phyloP scores from a whole-genome alignment of 2,888 invertebrate genomes.

The Drosophila engyochracea region DNA sequence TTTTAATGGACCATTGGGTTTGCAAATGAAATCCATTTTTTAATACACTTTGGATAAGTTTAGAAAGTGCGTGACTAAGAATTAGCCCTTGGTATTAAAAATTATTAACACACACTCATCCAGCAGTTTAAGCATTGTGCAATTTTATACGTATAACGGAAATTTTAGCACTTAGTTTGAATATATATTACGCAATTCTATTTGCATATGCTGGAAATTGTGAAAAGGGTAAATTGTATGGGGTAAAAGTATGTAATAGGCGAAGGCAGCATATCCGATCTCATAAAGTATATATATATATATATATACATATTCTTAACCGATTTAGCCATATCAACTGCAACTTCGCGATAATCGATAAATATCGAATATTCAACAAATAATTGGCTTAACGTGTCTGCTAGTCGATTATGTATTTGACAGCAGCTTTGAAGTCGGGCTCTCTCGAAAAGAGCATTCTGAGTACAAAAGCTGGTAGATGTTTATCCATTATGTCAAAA shows the following conservation, averaged over 20 bases:
- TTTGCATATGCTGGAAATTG: neutral
- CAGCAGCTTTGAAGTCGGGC: neutral
- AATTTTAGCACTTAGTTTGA: neutral
- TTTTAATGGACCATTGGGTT: slow-evolving; percentile 35
- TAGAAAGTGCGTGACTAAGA: neutral
- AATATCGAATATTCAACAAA: neutral
- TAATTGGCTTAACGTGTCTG: neutral
- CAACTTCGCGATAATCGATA: neutral
- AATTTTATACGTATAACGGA: neutral
- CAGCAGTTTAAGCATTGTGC: neutral
- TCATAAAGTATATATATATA: no score
- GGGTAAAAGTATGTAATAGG: neutral
- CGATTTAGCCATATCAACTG: neutral
- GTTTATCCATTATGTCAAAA: neutral
- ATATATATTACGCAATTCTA: neutral
- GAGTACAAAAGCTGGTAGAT: neutral
- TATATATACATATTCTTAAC: neutral
- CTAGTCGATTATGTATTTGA: neutral
- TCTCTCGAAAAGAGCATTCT: neutral
- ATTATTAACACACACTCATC: neutral
- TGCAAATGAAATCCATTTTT: slow-evolving; percentile 39
- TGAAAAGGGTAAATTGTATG: neutral
- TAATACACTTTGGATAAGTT: neutral
- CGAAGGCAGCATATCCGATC: neutral
- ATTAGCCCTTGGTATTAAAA: neutral